Evolutionary conservation across 1,140 invertebrate genomes (phyloP).

Genomic region (Lepidurus apus): DNA sequence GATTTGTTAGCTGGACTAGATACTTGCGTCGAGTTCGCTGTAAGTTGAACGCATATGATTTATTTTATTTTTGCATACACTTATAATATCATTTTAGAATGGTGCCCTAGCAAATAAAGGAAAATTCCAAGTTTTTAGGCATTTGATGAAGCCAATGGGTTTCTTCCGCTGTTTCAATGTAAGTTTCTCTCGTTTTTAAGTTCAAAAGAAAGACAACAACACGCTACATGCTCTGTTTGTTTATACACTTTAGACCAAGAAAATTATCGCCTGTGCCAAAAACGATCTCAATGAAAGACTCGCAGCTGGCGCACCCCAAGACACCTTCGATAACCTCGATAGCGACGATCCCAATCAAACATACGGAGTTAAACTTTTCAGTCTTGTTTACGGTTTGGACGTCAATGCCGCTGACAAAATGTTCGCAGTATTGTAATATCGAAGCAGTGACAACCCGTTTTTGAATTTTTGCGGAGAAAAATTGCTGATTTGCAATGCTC

Average conservation of each 20-base stretch:
- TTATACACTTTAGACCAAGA: not conserved
- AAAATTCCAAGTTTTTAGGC: not conserved
- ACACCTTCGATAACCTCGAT: not conserved
- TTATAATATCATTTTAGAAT: not conserved
- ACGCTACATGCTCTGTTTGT: not conserved
- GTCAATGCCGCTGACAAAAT: not conserved
- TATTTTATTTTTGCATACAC: not conserved
- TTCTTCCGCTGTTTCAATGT: conserved; percentile 15
- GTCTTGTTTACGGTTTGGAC: not conserved
- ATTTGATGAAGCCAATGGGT: conserved; percentile 6
- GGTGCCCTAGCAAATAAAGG: not conserved
- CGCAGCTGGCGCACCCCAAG: not conserved
- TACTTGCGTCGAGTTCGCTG: not conserved
- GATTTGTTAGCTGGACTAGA: not conserved
- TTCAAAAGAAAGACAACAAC: not conserved
- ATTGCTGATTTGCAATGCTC: too few species aligned
- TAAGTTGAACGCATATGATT: not conserved
- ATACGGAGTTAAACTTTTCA: not conserved
- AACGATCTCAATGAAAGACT: not conserved
- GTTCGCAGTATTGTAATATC: not conserved
- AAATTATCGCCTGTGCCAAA: not conserved
- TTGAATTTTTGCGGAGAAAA: too few species aligned
- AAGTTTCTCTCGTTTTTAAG: not conserved
- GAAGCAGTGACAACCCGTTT: not conserved
- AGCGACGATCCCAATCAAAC: not conserved